A percentile compares a stretch with the other conserved stretches of the same genome.
phyloP scores from a whole-genome alignment of 2,888 invertebrate genomes.

The Uloborus plumipes region DNA sequence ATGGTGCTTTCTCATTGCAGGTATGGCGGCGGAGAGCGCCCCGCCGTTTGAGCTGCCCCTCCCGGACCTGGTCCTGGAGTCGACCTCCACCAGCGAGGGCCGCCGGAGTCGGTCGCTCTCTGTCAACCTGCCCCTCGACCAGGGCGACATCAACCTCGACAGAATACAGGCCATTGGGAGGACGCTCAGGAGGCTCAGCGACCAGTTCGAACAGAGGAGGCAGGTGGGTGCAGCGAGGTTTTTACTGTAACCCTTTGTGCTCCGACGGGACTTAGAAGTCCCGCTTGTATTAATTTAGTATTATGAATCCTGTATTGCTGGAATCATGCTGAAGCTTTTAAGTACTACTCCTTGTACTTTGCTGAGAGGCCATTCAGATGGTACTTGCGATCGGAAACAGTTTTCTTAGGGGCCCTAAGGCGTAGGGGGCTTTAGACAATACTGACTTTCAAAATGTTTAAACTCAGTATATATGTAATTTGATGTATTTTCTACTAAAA shows the following conservation, averaged over 20 bases:
- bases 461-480: no score
- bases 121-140: slow-evolving; percentile 28
- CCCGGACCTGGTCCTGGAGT: slow-evolving; percentile 20
- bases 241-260: no score
- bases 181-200: slow-evolving; percentile 26
- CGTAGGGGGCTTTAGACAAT: no score
- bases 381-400: no score
- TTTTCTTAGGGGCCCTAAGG: no score
- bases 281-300: background rate
- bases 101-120: slow-evolving; percentile 34
- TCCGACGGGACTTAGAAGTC: no score
- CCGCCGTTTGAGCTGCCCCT: background rate
- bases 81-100: background rate
- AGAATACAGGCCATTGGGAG: slow-evolving; percentile 8
- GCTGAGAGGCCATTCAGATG: no score
- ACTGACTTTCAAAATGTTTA: no score
- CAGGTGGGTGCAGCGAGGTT: background rate
- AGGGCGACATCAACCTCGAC: background rate
- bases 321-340: background rate
- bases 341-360: background rate
- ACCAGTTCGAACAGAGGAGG: slow-evolving; percentile 19
- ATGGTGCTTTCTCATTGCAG: slow-evolving; percentile 16
- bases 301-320: no score
- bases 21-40: background rate
- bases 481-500: no score